Conservation (phyloP, 2,888 invertebrate genomes). For the Apantesis nais region DNA sequence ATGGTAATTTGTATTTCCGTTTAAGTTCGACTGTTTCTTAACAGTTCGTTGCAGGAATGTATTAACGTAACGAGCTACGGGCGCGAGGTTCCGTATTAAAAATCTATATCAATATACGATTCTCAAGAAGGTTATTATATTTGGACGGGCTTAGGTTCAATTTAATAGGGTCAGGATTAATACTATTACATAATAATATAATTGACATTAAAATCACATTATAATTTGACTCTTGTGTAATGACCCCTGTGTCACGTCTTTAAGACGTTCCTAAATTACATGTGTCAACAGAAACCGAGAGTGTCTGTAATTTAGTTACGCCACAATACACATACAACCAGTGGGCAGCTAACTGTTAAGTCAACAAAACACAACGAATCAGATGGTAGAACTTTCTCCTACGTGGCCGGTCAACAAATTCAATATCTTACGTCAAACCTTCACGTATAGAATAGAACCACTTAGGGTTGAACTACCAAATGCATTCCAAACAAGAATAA, state of each 20-base stretch:
- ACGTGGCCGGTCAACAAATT: constrained; percentile 54
- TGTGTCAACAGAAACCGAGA: constrained; percentile 73
- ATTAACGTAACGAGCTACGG: not conserved
- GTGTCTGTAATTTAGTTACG: constrained; percentile 69
- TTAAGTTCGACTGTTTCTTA: not conserved
- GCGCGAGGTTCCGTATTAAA: not conserved
- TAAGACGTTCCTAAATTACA: constrained; percentile 53
- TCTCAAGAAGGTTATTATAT: not conserved
- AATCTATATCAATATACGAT: not conserved
- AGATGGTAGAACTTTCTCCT: constrained; percentile 72
- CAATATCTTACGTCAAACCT: constrained; percentile 60
- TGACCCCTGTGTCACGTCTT: constrained; percentile 42
- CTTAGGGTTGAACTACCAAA: constrained; percentile 11
- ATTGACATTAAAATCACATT: not conserved
- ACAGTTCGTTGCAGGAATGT: not conserved
- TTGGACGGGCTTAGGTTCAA: not conserved
- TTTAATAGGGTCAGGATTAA: not conserved
- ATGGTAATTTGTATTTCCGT: not conserved
- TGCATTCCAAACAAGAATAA: constrained; percentile 3
- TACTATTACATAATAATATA: not conserved
- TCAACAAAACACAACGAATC: constrained; percentile 60
- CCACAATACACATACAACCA: constrained; percentile 53
- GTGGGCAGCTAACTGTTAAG: constrained; percentile 63
- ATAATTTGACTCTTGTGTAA: constrained; percentile 40
- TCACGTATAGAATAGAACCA: constrained; percentile 41